Evolutionary conservation across 2,113 vertebrate species (phyloP), one percentile per base, ranked within the genome.

Genomic region (Craseonycteris thonglongyai): DNA sequence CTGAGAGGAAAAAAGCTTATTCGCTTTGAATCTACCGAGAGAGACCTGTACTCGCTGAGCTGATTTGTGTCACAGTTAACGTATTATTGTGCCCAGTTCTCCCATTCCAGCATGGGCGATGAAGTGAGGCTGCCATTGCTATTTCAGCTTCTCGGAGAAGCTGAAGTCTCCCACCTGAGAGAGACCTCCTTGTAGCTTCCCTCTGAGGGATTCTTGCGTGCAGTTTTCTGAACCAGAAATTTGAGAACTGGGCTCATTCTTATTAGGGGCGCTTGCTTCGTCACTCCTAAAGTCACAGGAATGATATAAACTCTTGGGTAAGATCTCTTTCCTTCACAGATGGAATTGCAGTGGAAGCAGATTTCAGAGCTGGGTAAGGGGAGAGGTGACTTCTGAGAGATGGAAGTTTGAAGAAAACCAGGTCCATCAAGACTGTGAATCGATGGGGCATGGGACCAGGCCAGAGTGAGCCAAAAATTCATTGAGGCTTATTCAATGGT

Each of bases 361-460:
- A 88, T 9, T 47, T 24, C 26, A 88, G 22, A n/a, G n/a, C 7
- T 76, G 21, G 15, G 26, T 21, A 28, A 66, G 47, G 2, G 26
- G 13, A 75, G 9, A 61, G 16, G 59, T 51, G 38, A 18, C 28
- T 11, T 86, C 54, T 7, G n/a, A 81, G 51, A 91, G 61, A 66
- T 4, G 9, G 19, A 38, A 3, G 12, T 49, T 51, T 75, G 45
- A 79, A 69, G 61, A 51, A 87, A 76, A 51, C 4, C 42, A 45
- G 16, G 59, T 21, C 66, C 58, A 21, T 9, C 0, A 30, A 54
- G 13, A 33, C 38, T 90, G 5, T 11, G 5, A 21, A 45, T 1
- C 4, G 26, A 2, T 7, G 19, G 9, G 19, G 6, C 4, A 0
- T 13, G 4, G 10, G 30, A 24, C 12, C 4, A 14, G 3, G 45